phyloP scores from a whole-genome alignment of 2,113 vertebrate genomes.

The Pycnonotus jocosus region DNA sequence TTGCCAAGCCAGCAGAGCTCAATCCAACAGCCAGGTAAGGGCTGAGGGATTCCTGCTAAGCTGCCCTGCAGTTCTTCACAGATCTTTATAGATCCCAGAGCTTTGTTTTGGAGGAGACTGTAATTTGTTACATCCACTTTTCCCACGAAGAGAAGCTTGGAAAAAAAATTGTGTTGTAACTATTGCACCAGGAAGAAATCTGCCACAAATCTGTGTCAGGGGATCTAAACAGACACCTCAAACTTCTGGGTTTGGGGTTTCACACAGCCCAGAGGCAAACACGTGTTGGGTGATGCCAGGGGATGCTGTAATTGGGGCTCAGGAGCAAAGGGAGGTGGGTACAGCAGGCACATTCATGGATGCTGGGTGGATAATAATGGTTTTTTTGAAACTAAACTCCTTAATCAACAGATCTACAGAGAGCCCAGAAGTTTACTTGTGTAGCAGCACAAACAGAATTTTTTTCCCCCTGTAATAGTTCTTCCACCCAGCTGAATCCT shows the following conservation, averaged over 20 bases:
- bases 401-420: background rate
- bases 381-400: background rate
- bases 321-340: background rate
- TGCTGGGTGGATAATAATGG: accelerated
- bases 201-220: background rate
- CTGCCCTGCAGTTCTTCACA: background rate
- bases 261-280: background rate
- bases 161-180: background rate
- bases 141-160: background rate
- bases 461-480: background rate
- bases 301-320: background rate
- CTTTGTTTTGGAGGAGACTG: background rate
- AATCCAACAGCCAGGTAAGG: background rate
- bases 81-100: background rate
- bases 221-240: accelerated
- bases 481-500: background rate
- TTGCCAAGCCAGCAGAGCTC: background rate
- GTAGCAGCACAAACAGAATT: background rate
- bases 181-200: background rate
- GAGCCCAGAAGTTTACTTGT: background rate
- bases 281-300: background rate
- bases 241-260: background rate
- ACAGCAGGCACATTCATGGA: background rate
- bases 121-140: background rate
- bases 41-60: background rate